Conservation (phyloP, 2,888 invertebrate genomes). For the Oxytorus armatus region DNA sequence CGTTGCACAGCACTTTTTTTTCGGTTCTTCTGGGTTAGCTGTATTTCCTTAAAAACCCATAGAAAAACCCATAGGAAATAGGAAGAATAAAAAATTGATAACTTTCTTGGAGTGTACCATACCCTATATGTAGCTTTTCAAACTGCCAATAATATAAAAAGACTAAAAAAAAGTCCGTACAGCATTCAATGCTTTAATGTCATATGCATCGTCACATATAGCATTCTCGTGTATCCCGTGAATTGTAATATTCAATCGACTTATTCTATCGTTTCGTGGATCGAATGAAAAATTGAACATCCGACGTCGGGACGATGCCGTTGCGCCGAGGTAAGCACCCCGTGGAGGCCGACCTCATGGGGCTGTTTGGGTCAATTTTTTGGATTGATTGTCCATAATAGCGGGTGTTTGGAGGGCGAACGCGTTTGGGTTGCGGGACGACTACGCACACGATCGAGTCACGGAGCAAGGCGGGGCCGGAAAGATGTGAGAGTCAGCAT, state of each 20-base stretch:
- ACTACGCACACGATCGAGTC: constrained; percentile 76
- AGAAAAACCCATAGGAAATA: too few relatives aligned
- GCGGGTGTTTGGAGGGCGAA: constrained; percentile 79
- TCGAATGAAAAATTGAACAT: constrained; percentile 66
- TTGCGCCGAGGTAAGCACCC: constrained; percentile 61
- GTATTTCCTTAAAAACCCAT: too few relatives aligned
- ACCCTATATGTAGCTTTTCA: background rate
- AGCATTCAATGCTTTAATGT: background rate
- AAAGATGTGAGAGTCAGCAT: constrained; percentile 82
- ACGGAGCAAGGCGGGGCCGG: constrained; percentile 81
- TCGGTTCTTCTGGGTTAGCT: background rate
- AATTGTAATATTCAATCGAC: constrained; percentile 46
- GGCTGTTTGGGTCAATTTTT: constrained; percentile 70
- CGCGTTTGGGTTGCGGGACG: constrained; percentile 62
- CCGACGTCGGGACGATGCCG: constrained; percentile 40
- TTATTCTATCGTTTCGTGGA: constrained; percentile 38
- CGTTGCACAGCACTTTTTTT: background rate
- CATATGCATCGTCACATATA: background rate
- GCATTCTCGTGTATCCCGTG: constrained; percentile 4
- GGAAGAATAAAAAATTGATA: too few relatives aligned
- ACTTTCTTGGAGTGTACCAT: too few relatives aligned
- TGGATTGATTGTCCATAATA: constrained; percentile 83
- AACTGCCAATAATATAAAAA: background rate
- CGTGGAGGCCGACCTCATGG: constrained; percentile 63
- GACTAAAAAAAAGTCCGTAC: background rate